These are phyloP conservation scores for Mastomys coucha DNA, from an alignment of 2,113 vertebrate genomes.

Conservation along the genomic window DNA sequence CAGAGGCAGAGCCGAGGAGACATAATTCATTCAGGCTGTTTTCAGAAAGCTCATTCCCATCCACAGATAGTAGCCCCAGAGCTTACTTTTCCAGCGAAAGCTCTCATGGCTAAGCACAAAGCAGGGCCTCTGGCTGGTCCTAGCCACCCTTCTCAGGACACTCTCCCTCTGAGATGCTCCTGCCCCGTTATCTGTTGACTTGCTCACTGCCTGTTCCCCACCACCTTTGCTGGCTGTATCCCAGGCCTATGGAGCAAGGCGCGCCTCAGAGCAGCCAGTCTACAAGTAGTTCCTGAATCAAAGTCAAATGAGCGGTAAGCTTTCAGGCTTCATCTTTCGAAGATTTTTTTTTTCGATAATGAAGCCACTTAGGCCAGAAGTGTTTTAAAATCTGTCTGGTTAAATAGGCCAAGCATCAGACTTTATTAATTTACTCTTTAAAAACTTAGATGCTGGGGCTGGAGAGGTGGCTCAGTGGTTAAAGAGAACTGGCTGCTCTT, in stretches of 20 bases:
- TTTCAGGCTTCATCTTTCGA: slow-evolving; percentile 20
- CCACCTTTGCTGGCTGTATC: background rate
- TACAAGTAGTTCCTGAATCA: background rate
- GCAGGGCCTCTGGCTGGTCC: background rate
- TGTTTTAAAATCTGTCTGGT: background rate
- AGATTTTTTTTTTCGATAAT: slow-evolving; percentile 20
- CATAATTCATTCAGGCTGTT: slow-evolving; percentile 36
- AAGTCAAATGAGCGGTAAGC: background rate
- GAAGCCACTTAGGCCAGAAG: background rate
- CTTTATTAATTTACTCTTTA: background rate
- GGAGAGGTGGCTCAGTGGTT: no score
- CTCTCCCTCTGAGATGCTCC: background rate
- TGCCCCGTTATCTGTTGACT: background rate
- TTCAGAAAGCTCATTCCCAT: background rate
- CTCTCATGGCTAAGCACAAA: background rate
- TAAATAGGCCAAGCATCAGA: background rate
- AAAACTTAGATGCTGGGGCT: background rate
- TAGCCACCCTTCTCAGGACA: background rate
- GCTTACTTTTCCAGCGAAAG: background rate
- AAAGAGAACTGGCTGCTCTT: no score
- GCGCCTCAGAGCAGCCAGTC: background rate
- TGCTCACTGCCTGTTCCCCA: background rate
- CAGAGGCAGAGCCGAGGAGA: background rate
- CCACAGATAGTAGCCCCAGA: slow-evolving; percentile 4
- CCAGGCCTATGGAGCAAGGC: background rate